phyloP scores from a whole-genome alignment of 1,140 invertebrate species.

The Scaptodrosophila lebanonensis region DNA sequence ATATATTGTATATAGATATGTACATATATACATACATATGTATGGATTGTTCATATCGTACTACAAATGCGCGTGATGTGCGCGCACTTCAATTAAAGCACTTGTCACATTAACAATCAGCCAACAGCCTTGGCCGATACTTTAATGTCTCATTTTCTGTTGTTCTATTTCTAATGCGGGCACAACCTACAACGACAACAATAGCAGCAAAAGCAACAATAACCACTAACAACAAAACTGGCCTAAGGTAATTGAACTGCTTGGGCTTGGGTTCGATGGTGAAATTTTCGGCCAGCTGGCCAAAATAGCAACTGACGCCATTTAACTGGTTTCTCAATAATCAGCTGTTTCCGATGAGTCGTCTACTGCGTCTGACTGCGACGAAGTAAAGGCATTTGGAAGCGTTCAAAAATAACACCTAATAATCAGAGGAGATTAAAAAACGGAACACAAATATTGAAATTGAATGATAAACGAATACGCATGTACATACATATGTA shows the following conservation, averaged over 20 bases:
- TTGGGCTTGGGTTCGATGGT: no score
- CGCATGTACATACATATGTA: no score
- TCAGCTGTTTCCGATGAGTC: no score
- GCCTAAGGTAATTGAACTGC: constrained; percentile 5
- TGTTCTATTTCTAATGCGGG: constrained; percentile 59
- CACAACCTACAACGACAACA: constrained; percentile 10
- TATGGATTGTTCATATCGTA: constrained; percentile 2
- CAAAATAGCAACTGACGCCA: no score
- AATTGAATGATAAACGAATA: no score
- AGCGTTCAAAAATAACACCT: constrained; percentile 15
- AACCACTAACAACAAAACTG: constrained; percentile 11
- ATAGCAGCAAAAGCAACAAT: constrained; percentile 10
- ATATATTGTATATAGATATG: constrained; percentile 16
- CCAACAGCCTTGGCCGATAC: constrained; percentile 26
- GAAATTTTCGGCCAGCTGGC: no score
- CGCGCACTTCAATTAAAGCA: constrained; percentile 11
- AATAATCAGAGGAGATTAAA: constrained; percentile 2
- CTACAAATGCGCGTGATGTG: constrained; percentile 17
- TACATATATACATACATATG: not conserved
- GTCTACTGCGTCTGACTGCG: no score
- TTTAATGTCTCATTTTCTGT: constrained; percentile 48
- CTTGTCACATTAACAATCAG: no score
- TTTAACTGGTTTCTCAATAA: no score
- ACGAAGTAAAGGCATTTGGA: no score
- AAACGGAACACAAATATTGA: constrained; percentile 8